Evolutionary conservation across 2,797 vertebrate genomes (phyloP), one percentile per base, ranked within the genome.

Genomic region (Taenioides sp.): DNA sequence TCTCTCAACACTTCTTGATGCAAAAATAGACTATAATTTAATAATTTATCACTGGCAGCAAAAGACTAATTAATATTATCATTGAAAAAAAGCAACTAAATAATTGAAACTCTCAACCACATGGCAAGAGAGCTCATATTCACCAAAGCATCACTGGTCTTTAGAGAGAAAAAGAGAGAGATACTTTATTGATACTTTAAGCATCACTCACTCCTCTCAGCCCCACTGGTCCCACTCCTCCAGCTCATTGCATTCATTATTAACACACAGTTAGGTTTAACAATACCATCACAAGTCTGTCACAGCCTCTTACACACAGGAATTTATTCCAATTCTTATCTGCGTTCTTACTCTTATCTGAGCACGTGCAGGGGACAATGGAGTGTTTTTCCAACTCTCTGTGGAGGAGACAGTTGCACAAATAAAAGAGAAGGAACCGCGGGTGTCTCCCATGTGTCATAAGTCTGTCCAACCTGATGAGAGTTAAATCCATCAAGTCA

Each of bases 401-500:
- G n/a, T 23, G 23, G 47, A 71, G 34, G 65, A 79, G 74, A 77
- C 68, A 71, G 69, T 70, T 25, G 73, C 59, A 63, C 50, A 76
- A 80, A 88, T 87, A 83, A 89, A 90, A 85, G 79, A 65, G 74
- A 80, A 78, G 73, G 76, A 87, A 80, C 79, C 0, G 43, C 80
- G 80, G 81, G 73, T 78, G 61, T 72, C 80, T 79, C 75, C 76
- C 75, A 78, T 81, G 88, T 84, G 87, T 88, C 87, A 83, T 76
- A 75, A 81, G 79, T 81, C 81, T 70, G 81, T 83, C 83, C 71
- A 74, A 85, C 83, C 64, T 73, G 86, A 91, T 92, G 84, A 87
- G 87, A 84, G 74, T 81, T 88, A 85, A 89, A 89, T 92, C 88
- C 83, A 87, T 91, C 87, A 89, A 83, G 77, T 88, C 81, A 87